A percentile compares a stretch with the other conserved stretches of the same genome.
phyloP scores from a whole-genome alignment of 1,140 invertebrate species.

The Tetramorium simillimum region DNA sequence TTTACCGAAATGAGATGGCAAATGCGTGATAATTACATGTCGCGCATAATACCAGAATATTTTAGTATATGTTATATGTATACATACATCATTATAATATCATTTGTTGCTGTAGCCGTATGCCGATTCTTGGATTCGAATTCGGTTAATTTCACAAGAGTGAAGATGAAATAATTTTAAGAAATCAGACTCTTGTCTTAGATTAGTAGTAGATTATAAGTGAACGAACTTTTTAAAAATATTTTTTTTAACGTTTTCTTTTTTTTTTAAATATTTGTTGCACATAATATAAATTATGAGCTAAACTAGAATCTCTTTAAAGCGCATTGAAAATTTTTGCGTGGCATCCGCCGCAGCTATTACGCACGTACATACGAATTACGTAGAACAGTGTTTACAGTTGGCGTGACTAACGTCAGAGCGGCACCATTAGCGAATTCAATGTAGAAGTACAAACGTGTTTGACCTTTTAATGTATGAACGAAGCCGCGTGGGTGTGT shows the following conservation, averaged over 20 bases:
- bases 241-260: not conserved
- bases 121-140: not conserved
- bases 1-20: slow-evolving; percentile 16
- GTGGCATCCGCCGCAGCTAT: not conserved
- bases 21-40: not conserved
- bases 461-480: slow-evolving; percentile 48
- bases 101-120: too few relatives aligned
- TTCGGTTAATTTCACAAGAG: not conserved
- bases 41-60: not conserved
- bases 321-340: not conserved
- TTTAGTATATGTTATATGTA: not conserved
- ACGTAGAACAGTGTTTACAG: slow-evolving; percentile 32
- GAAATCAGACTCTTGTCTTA: not conserved
- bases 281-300: not conserved
- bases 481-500: slow-evolving; percentile 37
- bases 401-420: slow-evolving; percentile 51
- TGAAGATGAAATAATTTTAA: not conserved
- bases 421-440: slow-evolving; percentile 43
- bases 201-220: not conserved
- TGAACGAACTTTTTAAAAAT: not conserved
- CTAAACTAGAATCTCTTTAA: not conserved
- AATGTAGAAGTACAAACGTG: slow-evolving; percentile 24
- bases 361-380: slow-evolving; percentile 46
- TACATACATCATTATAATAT: not conserved
- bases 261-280: not conserved